Evolutionary conservation across 2,888 invertebrate species (phyloP), one percentile per base, ranked within the genome.

Genomic region (Papilio elwesi): DNA sequence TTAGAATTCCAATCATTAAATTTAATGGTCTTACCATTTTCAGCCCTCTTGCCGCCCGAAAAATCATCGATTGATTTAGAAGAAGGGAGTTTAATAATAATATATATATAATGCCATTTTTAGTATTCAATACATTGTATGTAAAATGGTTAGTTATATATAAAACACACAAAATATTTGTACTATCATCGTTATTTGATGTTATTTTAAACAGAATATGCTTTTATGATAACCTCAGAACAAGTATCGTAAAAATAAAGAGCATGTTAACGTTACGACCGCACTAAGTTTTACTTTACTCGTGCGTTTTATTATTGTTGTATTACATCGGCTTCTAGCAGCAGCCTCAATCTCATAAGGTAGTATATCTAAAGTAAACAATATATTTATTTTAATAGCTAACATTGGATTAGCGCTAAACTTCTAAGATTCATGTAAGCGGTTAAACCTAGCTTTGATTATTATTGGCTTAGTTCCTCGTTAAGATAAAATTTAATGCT

Each of bases 211-310:
- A 59, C 9, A 57, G 38, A 15, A 16, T 26, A 55, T 13, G 38
- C 38, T 59, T 59, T 38, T 38, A 38, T 13, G 38, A 36, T 59
- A 59, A 59, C 57, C 57, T 59, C 38, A 59, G 38, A 59, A 59
- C 57, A 59, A 38, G 64, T 51, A 65, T 36, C 64, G 49, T 65
- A 65, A 65, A 48, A 65, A 65, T 65, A 65, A 65, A 49, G 48
- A 65, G 26, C 49, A 36, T 49, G 65, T 65, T 51, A 26, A 65
- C 51, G 48, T 51, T 65, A 65, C 65, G 51, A 51, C 36, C 36
- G 49, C 47, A 49, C 49, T 65, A 49, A 65, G 49, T 65, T 65
- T 51, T 49, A 51, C 51, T 65, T 65, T 49, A 65, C 36, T 64
- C 48, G 26, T 26, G 11, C 49, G 16, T 59, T 36, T 16, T 53